Conservation (phyloP, 2,113 vertebrate species). For the Morphnarchus princeps region DNA sequence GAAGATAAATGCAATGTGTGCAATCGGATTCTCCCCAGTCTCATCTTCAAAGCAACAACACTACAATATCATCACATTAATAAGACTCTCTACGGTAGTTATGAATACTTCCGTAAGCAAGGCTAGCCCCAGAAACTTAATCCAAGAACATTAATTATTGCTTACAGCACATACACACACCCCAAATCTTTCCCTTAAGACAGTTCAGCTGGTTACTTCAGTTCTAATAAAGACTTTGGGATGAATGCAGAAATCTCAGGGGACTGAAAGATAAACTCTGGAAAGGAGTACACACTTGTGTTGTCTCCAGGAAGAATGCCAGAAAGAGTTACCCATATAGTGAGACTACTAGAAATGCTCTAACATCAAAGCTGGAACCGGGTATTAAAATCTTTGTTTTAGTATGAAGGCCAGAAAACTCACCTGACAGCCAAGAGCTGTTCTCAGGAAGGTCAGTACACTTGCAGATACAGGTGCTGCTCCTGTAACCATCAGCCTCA, state of each 20-base stretch:
- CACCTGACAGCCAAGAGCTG: conserved; percentile 96
- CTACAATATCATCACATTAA: not conserved
- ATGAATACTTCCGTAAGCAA: not conserved
- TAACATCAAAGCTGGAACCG: not conserved
- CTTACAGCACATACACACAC: not conserved
- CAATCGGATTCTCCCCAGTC: not conserved
- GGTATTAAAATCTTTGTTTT: not conserved
- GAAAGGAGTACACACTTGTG: not conserved
- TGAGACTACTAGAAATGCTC: not conserved
- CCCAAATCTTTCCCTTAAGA: not conserved
- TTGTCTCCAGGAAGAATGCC: not conserved
- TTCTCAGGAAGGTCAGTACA: conserved; percentile 89
- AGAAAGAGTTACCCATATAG: not conserved
- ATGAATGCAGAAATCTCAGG: not conserved
- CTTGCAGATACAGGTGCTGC: conserved; percentile 92
- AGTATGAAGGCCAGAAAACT: conserved; percentile 6
- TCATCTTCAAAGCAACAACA: not conserved
- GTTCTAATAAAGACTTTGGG: not conserved
- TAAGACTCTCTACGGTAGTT: not conserved
- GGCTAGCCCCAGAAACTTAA: not conserved
- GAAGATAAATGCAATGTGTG: not conserved
- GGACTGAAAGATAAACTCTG: not conserved
- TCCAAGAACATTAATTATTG: not conserved
- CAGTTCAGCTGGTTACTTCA: not conserved
- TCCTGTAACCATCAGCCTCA: conserved; percentile 91